Conservation (phyloP, 2,797 vertebrate species). For the Cheirogaleus major region DNA sequence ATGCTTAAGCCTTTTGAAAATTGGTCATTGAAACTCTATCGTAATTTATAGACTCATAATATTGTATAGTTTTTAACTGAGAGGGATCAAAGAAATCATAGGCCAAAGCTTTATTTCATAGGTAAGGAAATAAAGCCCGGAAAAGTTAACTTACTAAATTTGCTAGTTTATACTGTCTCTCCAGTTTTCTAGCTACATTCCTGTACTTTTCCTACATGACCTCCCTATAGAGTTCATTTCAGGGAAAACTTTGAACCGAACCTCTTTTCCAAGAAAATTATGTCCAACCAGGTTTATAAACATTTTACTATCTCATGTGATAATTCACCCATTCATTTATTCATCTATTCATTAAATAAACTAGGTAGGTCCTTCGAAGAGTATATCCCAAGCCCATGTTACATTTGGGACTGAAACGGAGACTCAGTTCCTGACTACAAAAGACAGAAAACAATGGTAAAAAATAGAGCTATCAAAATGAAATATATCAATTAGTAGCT, state of each 20-base stretch:
- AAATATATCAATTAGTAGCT: background rate
- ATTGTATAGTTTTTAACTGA: constrained; percentile 20
- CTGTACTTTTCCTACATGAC: constrained; percentile 48
- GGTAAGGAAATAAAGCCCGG: background rate
- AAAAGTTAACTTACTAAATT: constrained; percentile 3
- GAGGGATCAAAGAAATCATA: background rate
- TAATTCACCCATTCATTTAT: constrained; percentile 21
- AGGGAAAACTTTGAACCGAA: constrained; percentile 26
- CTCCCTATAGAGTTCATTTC: constrained; percentile 47
- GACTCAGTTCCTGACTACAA: background rate
- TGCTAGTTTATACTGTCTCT: background rate
- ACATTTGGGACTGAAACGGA: background rate
- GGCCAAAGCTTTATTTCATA: constrained; percentile 16
- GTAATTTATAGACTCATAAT: background rate
- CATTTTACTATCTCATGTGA: constrained; percentile 20
- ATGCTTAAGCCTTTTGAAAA: background rate
- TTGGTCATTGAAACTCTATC: background rate
- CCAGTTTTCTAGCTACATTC: constrained; percentile 14
- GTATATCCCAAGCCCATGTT: background rate
- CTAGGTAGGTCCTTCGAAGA: background rate
- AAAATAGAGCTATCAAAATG: background rate
- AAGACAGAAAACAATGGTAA: background rate
- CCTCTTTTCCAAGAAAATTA: constrained; percentile 19
- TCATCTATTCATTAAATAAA: constrained; percentile 6
- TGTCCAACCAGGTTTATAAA: constrained; percentile 51